A percentile compares a stretch with the other conserved stretches of the same genome.
These are phyloP conservation scores for Orthosia cruda DNA, from an alignment of 2,888 invertebrate genomes.

Conservation along the genomic window DNA sequence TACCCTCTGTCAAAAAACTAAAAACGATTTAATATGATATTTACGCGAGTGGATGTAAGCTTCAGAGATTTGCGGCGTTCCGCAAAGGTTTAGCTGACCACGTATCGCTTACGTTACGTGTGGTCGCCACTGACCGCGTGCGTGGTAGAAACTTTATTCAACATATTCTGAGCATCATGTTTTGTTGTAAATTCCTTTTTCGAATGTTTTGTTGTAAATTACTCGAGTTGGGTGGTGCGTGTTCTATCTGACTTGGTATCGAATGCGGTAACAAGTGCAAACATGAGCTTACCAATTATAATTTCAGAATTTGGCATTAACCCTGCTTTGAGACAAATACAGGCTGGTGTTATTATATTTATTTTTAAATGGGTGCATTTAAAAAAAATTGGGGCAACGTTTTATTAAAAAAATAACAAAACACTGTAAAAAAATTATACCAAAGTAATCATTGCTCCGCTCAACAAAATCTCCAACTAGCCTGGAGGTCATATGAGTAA, in stretches of 20 bases:
- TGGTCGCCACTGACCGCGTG: constrained; percentile 40
- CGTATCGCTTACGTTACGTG: constrained; percentile 50
- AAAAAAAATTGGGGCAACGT: too few species aligned
- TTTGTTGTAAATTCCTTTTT: constrained; percentile 31
- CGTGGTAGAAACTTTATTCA: constrained; percentile 51
- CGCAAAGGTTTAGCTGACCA: constrained; percentile 44
- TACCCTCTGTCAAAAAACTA: too few species aligned
- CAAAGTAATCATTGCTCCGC: neutral
- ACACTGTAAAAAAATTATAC: neutral
- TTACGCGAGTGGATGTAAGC: constrained; percentile 30
- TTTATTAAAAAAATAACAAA: too few species aligned
- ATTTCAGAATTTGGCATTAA: neutral
- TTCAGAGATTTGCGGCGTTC: constrained; percentile 54
- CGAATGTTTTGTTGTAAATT: too few species aligned
- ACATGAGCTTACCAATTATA: neutral
- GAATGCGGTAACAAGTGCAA: neutral
- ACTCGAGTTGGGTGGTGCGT: neutral
- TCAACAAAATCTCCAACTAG: neutral
- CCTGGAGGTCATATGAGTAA: neutral
- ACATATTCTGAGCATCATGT: constrained; percentile 29
- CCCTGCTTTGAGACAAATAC: too few species aligned
- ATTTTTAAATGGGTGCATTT: too few species aligned
- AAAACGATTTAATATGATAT: constrained; percentile 43
- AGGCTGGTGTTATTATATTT: too few species aligned
- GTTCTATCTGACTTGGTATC: constrained; percentile 19